Evolutionary conservation across 2,113 vertebrate genomes (phyloP).

Genomic region (Gallinago undulata): DNA sequence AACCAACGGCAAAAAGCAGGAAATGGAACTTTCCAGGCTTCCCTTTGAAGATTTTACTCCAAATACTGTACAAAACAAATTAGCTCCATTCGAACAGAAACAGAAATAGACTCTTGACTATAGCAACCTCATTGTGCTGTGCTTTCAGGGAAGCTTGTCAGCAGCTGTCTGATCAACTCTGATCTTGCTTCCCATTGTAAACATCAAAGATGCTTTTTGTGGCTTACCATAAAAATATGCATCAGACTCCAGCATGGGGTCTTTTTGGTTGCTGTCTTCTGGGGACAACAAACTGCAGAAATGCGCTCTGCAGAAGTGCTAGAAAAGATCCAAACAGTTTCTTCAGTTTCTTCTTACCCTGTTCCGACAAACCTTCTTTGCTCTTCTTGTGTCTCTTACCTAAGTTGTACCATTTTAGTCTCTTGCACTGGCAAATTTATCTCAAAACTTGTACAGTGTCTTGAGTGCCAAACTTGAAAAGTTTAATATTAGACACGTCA

Average conservation of each 20-base stretch:
- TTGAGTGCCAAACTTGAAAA: background rate
- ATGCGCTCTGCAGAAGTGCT: background rate
- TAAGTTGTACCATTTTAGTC: background rate
- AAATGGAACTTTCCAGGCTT: background rate
- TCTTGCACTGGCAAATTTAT: background rate
- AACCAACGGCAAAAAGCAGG: background rate
- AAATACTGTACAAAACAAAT: slow-evolving; percentile 9
- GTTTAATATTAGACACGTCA: background rate
- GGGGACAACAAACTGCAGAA: slow-evolving; percentile 2
- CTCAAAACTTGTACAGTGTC: background rate
- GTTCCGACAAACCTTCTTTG: background rate
- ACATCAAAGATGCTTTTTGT: slow-evolving; percentile 72
- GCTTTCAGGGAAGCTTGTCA: slow-evolving; percentile 59
- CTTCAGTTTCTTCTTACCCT: background rate
- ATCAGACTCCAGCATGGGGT: slow-evolving; percentile 12
- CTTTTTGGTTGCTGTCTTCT: background rate
- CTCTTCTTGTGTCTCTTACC: background rate
- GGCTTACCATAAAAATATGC: slow-evolving; percentile 65
- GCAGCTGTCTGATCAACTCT: slow-evolving; percentile 67
- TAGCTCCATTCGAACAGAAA: background rate
- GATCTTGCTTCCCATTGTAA: slow-evolving; percentile 65
- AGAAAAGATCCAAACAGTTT: background rate
- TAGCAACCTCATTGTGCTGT: slow-evolving; percentile 60
- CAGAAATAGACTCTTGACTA: slow-evolving; percentile 20
- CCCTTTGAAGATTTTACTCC: background rate